These are phyloP conservation scores for Papilio polyxenes DNA, from an alignment of 1,140 invertebrate species.

Conservation along the genomic window DNA sequence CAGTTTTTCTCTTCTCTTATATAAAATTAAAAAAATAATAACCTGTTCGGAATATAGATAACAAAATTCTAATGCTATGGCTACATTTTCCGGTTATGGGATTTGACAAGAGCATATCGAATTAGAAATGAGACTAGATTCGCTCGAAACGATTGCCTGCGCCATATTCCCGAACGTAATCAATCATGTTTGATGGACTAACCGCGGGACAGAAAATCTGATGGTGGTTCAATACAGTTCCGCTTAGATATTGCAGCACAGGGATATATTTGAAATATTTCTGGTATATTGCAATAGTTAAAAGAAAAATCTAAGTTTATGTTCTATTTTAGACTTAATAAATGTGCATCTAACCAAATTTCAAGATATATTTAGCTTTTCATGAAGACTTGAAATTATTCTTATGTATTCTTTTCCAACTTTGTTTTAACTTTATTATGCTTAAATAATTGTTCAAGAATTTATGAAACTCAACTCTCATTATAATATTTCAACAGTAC, in stretches of 20 bases:
- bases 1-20: too few species aligned
- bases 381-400: not conserved
- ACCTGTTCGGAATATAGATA: not conserved
- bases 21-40: too few species aligned
- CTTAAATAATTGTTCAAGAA: not conserved
- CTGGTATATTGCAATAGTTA: not conserved
- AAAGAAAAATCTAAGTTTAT: not conserved
- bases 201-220: slow-evolving; percentile 23
- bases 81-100: slow-evolving; percentile 15
- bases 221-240: slow-evolving; percentile 27
- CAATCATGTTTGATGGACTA: slow-evolving; percentile 30
- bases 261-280: slow-evolving; percentile 2
- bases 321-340: too few species aligned
- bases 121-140: slow-evolving; percentile 32
- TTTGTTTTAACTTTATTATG: not conserved
- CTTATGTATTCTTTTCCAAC: not conserved
- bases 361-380: too few species aligned
- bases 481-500: not conserved
- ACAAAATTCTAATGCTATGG: not conserved
- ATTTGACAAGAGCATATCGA: slow-evolving; percentile 25
- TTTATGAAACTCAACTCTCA: not conserved
- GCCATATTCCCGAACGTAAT: slow-evolving; percentile 29
- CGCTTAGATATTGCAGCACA: slow-evolving; percentile 1
- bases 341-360: too few species aligned
- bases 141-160: slow-evolving; percentile 28